Evolutionary conservation across 2,888 invertebrate genomes (phyloP), one percentile per base, ranked within the genome.

Genomic region (Pyrochroa serraticornis): DNA sequence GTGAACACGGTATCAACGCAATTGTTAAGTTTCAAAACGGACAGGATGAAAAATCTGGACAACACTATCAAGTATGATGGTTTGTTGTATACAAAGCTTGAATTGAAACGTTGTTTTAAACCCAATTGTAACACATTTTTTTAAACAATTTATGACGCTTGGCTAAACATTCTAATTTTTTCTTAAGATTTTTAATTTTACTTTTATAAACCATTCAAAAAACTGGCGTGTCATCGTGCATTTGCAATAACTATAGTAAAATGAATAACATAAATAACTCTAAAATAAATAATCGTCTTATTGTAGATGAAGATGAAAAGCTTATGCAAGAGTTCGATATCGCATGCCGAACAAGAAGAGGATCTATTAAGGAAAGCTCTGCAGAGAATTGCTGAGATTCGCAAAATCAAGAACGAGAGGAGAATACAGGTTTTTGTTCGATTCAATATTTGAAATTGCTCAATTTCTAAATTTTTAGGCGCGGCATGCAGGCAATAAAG

Each of bases 351-450:
- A 60, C 87, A 89, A 68, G 96, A 97, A 76, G 93, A 95, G 71
- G 88, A 91, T 59, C 80, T 91, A 0, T 82, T 97, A 7, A 83
- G 95, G 6, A 88, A 89, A 62, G 93, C 95, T 0, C 78, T 97
- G 30, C 86, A 90, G 13, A 91, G 92, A 73, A 95, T 97, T 48
- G 90, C 91, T 70, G 95, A 97, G 78, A 95, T 97, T 53, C 85
- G 95, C 41, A 86, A 88, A 31, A 93, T 97, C 32, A 87, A 93
- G 71, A 93, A 95, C 79, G 95, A 95, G 73, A 84, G 93, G 43
- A 83, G 95, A 58, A 91, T 94, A 71, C 92, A 92, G 82, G 88
- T 86, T 35, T 48, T 37, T 43, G 36, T 58, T 49, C 37, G 42
- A 38, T 22, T 60, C 41, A 44, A 6, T 31, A 33, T 46, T 22